Evolutionary conservation across 1,140 invertebrate genomes (phyloP), one percentile per base, ranked within the genome.

Genomic region (Penaeus vannamei): DNA sequence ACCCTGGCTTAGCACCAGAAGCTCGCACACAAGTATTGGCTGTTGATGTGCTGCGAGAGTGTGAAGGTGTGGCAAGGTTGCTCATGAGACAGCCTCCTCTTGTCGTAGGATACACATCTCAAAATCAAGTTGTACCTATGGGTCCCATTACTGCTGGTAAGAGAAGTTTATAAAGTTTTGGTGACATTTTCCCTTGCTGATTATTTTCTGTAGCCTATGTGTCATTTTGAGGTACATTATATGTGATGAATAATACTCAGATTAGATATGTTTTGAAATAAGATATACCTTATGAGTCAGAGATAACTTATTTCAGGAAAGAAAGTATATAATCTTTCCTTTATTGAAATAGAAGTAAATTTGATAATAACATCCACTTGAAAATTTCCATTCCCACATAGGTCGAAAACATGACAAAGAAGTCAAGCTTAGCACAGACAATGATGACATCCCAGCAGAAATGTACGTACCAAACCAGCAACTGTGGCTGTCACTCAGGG

Each of bases 401-500:
- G 91, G 91, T 53, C 81, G 91, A 5, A 90, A 91, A 77, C 89
- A 91, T 72, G 89, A 91, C 66, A 91, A 91, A 46, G 86, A 88
- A 77, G 91, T 91, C 22, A 84, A 87, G 66, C 76, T 90, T 60
- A 90, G 91, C 32, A 59, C 84, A 53, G 91, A 91, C 46, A 80
- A 89, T 61, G 89, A 91, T 61, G 89, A 90, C 79, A 91, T 91
- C 84, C 97, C 96, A 0, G 96, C 96, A 0, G 96, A 97, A 93
- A 97, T 97, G 97, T 97, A 97, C 92, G 96, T 97, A 1, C 96
- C 97, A 0, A 97, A 97, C 93, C 96, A 97, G 93, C 95, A 97
- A 92, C 96, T 97, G 91, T 97, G 96, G 97, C 93, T 97, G 7
- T 95, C 96, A 88, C 93, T 97, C 32, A 94, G 96, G 93, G 86